Evolutionary conservation across 2,113 vertebrate genomes (phyloP).

Genomic region (Holacanthus passer): DNA sequence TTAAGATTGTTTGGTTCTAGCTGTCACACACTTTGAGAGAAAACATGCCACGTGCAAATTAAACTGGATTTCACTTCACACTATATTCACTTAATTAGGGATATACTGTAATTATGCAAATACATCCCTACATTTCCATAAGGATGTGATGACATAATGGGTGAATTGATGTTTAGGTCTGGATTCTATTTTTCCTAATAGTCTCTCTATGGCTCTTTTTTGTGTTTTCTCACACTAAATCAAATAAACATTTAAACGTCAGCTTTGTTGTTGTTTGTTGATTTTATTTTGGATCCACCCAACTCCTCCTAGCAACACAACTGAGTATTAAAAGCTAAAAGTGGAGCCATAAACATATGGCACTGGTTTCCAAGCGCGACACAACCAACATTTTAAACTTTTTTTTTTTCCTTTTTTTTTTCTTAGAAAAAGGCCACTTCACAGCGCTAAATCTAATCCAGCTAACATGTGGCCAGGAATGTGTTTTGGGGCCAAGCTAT

Average conservation of each 20-base stretch:
- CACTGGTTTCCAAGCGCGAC: slow-evolving; percentile 71
- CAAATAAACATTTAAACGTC: slow-evolving; percentile 53
- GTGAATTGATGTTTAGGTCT: neutral
- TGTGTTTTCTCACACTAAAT: slow-evolving; percentile 71
- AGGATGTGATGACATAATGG: neutral
- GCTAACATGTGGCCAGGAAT: slow-evolving; percentile 72
- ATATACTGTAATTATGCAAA: neutral
- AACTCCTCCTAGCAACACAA: slow-evolving; percentile 76
- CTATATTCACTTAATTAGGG: neutral
- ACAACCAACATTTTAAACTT: slow-evolving; percentile 69
- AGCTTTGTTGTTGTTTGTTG: slow-evolving; percentile 73
- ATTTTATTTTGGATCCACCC: slow-evolving; percentile 67
- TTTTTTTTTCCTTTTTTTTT: slow-evolving; percentile 18
- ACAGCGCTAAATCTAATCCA: slow-evolving; percentile 72
- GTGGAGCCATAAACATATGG: slow-evolving; percentile 80
- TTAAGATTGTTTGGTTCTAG: neutral
- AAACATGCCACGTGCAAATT: neutral
- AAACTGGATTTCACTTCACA: neutral
- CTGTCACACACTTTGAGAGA: neutral
- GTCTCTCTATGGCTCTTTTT: neutral
- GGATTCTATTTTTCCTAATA: neutral
- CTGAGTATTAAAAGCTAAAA: slow-evolving; percentile 82
- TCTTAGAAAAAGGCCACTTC: slow-evolving; percentile 59
- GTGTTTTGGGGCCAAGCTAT: slow-evolving; percentile 65
- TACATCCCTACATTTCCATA: neutral